A percentile compares a stretch with the other conserved stretches of the same genome.
Evolutionary conservation across 2,888 invertebrate species (phyloP).

Genomic region (Oxycera nigricornis): DNA sequence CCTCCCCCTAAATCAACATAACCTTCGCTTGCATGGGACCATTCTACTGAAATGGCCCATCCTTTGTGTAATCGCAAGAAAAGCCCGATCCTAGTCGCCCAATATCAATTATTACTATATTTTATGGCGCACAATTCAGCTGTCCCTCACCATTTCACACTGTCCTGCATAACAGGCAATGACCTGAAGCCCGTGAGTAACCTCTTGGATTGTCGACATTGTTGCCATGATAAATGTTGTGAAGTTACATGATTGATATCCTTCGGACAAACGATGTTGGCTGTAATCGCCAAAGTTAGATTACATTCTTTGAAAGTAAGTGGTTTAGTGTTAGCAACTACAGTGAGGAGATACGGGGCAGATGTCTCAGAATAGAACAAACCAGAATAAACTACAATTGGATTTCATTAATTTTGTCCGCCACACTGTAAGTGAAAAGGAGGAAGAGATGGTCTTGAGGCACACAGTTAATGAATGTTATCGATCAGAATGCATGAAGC

Average conservation of each 20-base stretch:
- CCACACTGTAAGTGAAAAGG: not conserved
- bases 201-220: not conserved
- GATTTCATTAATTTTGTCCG: not conserved
- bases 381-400: not conserved
- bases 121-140: not conserved
- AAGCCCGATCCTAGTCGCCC: not conserved
- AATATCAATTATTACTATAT: slow-evolving; percentile 4
- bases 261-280: slow-evolving; percentile 6
- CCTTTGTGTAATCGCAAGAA: not conserved
- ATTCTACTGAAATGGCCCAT: not conserved
- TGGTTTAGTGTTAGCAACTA: too few species aligned
- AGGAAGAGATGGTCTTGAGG: too few species aligned
- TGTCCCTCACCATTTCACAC: not conserved
- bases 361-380: too few species aligned
- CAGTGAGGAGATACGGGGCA: too few species aligned
- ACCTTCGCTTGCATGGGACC: not conserved
- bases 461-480: too few species aligned
- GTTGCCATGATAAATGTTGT: slow-evolving; percentile 21
- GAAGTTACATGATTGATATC: slow-evolving; percentile 31
- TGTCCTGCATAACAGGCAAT: not conserved
- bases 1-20: not conserved
- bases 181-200: not conserved
- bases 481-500: too few species aligned
- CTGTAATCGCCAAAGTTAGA: slow-evolving; percentile 30
- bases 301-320: not conserved